Evolutionary conservation across 1,140 invertebrate species (phyloP).

Genomic region (Papilio polyxenes): DNA sequence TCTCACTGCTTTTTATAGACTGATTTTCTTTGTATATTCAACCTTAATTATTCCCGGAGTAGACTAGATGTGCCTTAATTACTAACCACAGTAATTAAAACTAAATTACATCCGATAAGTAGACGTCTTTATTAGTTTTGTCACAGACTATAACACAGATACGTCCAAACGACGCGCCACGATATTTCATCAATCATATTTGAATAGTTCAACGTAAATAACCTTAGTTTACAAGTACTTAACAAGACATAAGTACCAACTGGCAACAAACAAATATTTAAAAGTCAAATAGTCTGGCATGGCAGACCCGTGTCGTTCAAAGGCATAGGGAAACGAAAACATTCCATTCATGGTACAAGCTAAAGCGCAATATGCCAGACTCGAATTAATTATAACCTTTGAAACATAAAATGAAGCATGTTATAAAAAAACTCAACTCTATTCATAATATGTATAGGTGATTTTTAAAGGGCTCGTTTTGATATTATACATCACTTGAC

Average conservation of each 20-base stretch:
- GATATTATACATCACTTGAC: background rate
- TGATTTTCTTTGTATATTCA: no score
- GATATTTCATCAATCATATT: background rate
- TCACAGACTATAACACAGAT: background rate
- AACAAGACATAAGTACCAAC: constrained; percentile 9
- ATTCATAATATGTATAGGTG: constrained; percentile 24
- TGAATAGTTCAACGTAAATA: background rate
- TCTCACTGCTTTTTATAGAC: no score
- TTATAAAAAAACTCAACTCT: constrained; percentile 34
- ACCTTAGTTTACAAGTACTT: constrained; percentile 1
- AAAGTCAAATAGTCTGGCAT: constrained; percentile 27
- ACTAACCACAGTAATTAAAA: no score
- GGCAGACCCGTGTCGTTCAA: constrained; percentile 27
- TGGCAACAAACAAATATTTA: constrained; percentile 28
- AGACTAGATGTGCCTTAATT: no score
- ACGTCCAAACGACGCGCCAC: background rate
- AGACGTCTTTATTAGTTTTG: no score
- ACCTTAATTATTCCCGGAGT: no score
- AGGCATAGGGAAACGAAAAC: constrained; percentile 26
- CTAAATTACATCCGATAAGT: no score
- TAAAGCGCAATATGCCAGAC: constrained; percentile 34
- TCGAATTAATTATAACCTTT: constrained; percentile 40
- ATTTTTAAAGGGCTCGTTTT: constrained; percentile 22
- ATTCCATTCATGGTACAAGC: constrained; percentile 21
- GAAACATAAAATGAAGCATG: constrained; percentile 37